A percentile compares a stretch with the other conserved stretches of the same genome.
phyloP scores from a whole-genome alignment of 30 jellyfish, hydroid and myxozoan genomes.

The Aurelia aurita region DNA sequence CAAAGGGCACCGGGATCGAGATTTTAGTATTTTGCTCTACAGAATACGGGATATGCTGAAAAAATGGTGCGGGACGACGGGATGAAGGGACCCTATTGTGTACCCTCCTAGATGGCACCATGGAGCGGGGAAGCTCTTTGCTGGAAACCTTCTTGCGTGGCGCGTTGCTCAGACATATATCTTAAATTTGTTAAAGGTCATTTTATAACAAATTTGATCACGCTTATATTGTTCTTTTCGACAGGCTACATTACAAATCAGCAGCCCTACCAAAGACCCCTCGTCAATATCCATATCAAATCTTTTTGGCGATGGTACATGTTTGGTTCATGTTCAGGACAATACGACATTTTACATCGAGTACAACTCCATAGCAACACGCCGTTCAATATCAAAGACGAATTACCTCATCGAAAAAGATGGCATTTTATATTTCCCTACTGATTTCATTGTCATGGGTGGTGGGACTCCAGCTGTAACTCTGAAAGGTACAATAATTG shows the following conservation, averaged over 20 bases:
- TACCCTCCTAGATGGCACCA: no score
- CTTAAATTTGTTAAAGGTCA: no score
- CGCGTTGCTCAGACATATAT: no score
- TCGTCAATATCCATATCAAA: constrained; percentile 54
- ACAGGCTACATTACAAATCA: constrained; percentile 58
- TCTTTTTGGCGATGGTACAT: constrained; percentile 46
- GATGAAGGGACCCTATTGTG: no score
- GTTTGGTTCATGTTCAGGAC: constrained; percentile 30
- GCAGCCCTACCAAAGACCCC: neutral
- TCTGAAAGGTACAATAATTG: constrained; percentile 33
- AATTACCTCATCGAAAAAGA: constrained; percentile 31
- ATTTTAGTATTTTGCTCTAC: no score
- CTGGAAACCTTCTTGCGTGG: no score
- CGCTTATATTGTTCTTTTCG: neutral
- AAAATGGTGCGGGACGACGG: no score
- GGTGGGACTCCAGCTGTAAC: constrained; percentile 35
- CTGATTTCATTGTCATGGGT: constrained; percentile 52
- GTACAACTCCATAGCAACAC: constrained; percentile 45
- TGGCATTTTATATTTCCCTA: constrained; percentile 40
- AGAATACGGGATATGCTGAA: no score
- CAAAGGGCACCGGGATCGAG: no score
- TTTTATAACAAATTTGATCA: neutral
- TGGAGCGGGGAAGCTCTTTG: no score
- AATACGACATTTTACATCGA: constrained; percentile 60
- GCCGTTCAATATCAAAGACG: constrained; percentile 46